Conservation (phyloP, 2,888 invertebrate species). For the Fragum sueziense region DNA sequence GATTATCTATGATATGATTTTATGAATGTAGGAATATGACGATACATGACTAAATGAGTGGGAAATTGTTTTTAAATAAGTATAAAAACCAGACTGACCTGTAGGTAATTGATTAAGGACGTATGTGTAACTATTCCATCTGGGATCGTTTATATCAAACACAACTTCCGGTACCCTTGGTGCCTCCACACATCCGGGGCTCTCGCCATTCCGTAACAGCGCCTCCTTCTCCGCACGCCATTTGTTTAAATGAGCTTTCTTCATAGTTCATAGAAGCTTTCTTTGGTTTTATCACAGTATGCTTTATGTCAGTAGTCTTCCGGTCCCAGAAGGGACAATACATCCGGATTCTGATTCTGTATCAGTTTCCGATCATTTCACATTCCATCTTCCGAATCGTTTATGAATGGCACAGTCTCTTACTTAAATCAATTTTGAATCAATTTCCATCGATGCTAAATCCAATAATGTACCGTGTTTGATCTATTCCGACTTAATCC, state of each 20-base stretch:
- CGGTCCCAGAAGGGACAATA: not conserved
- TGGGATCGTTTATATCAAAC: not conserved
- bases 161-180: not conserved
- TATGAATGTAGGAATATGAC: too few species aligned
- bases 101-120: constrained; percentile 38
- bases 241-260: constrained; percentile 57
- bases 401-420: too few species aligned
- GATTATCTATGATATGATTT: too few species aligned
- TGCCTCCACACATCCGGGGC: constrained; percentile 31
- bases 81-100: constrained; percentile 11
- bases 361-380: not conserved
- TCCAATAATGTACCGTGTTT: too few species aligned
- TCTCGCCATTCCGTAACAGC: constrained; percentile 16
- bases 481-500: too few species aligned
- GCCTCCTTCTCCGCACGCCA: constrained; percentile 44
- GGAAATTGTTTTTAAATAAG: too few species aligned
- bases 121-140: constrained; percentile 38
- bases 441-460: too few species aligned
- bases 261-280: constrained; percentile 33
- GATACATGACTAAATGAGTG: not conserved
- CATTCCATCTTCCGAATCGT: not conserved
- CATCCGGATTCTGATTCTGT: not conserved
- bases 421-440: not conserved
- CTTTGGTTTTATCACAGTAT: not conserved
- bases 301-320: not conserved